A percentile compares a stretch with the other conserved stretches of the same genome.
phyloP scores from a whole-genome alignment of 1,140 invertebrate genomes.

The Pseudomyrmex sp. region DNA sequence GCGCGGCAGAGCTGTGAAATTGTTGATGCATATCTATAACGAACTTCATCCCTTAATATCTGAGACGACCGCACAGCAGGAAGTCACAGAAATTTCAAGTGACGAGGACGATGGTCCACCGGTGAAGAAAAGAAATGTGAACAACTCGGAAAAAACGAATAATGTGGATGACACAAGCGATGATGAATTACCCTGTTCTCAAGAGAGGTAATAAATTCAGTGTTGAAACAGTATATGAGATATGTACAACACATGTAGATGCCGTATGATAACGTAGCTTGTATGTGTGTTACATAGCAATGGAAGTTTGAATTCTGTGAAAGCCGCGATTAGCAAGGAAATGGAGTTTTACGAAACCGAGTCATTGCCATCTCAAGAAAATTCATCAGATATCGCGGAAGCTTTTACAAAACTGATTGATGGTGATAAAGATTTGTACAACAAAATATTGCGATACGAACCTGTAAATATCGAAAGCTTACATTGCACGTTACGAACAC shows the following conservation, averaged over 20 bases:
- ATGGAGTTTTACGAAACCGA: constrained; percentile 68
- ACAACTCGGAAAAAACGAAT: constrained; percentile 11
- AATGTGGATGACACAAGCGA: constrained; percentile 9
- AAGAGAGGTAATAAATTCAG: constrained; percentile 57
- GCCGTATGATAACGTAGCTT: constrained; percentile 2
- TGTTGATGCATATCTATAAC: constrained; percentile 84
- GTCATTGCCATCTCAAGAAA: background rate
- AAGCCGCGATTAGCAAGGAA: constrained; percentile 65
- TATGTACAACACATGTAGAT: constrained; percentile 5
- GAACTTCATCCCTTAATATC: constrained; percentile 79
- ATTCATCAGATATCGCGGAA: constrained; percentile 66
- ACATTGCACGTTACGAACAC: constrained; percentile 77
- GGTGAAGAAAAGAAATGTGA: constrained; percentile 55
- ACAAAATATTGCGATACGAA: constrained; percentile 84
- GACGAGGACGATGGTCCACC: constrained; percentile 68
- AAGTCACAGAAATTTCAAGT: constrained; percentile 33
- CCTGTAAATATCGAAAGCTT: constrained; percentile 83
- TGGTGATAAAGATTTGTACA: constrained; percentile 78
- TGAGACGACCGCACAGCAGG: constrained; percentile 11
- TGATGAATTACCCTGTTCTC: constrained; percentile 37
- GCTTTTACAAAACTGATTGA: constrained; percentile 78
- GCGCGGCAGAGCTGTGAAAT: constrained; percentile 80
- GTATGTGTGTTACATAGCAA: constrained; percentile 30
- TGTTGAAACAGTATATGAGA: constrained; percentile 12
- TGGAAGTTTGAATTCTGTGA: constrained; percentile 15